Percentiles rank a stretch among this genome's conserved stretches.
These are phyloP conservation scores for Parus major DNA, from an alignment of 2,113 vertebrate genomes.

Conservation along the genomic window DNA sequence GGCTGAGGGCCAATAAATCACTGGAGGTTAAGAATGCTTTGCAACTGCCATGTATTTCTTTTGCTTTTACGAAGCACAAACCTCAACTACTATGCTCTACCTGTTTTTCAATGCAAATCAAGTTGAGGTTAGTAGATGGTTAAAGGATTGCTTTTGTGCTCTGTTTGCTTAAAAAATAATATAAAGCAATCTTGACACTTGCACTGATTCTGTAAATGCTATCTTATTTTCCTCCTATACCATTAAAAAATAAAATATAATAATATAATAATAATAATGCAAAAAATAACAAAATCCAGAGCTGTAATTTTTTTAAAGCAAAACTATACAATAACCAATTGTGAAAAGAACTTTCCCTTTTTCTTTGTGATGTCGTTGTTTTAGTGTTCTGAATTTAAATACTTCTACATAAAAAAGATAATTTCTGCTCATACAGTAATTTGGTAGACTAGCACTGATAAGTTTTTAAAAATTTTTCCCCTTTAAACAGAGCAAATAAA, in stretches of 20 bases:
- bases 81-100: conserved; percentile 59
- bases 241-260: neutral
- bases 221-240: neutral
- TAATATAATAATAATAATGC: neutral
- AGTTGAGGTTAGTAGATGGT: conserved; percentile 55
- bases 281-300: neutral
- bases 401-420: neutral
- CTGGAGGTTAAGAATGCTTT: conserved; percentile 88
- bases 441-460: neutral
- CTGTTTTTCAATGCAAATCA: conserved; percentile 74
- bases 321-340: neutral
- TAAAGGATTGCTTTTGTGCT: conserved; percentile 54
- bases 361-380: neutral
- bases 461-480: neutral
- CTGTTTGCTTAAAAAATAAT: conserved; percentile 40
- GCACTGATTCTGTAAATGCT: conserved; percentile 32
- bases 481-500: neutral
- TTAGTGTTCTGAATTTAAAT: neutral
- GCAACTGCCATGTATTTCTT: conserved; percentile 75
- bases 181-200: neutral
- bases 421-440: neutral
- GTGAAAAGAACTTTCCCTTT: neutral
- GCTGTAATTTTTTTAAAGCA: neutral
- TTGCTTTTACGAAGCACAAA: conserved; percentile 70
- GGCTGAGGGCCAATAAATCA: conserved; percentile 85